Base-by-base conservation (phyloP, 2,888 invertebrate species). In the Marasmarcha lunaedactyla region DNA sequence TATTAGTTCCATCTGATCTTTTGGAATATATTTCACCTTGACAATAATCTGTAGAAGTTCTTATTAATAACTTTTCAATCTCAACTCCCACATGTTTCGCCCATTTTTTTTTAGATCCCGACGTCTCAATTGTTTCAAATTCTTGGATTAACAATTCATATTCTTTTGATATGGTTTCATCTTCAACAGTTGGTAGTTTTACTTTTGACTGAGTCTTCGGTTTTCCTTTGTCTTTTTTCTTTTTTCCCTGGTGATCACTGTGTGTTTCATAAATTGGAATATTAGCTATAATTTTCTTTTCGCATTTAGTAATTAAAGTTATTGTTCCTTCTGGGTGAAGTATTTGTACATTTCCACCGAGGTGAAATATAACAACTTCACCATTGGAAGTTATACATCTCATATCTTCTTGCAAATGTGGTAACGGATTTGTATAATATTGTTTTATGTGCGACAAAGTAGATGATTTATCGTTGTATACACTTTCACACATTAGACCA, bases 1-100 rank as follows among this genome's bases (percentile, higher is more conserved):
- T 59, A 50, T 59, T 61, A 4, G 74, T 78, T 3, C 81, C 83
- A 54, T 79, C 83, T 63, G 71, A 71, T 13, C 81, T 64, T 25
- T 67, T 71, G 3, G 76, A 69, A 57, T 71, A 79, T 44, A 79
- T 52, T 59, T 84, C 81, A 9, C 71, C 72, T 35, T 70, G 45
- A 43, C 63, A 68, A 55, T 61, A 77, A 54, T 84, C 79, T 10
- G 73, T 73, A n/a, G 77, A 77, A 10, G 73, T 77, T 41, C 69
- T 64, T 37, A 71, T 63, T 1, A 79, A 51, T 14, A 79, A 44
- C 42, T 66, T 71, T 52, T 78, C 74, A 37, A 68, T 54, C 35
- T 59, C 46, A 44, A 46, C 47, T 14, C 58, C 46, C 27, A 44
- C 47, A 41, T 69, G 57, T 15, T 63, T 47, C 14, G 61, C 44